Evolutionary conservation across 2,888 invertebrate species (phyloP).

Genomic region (Pyrocoelia pectoralis): DNA sequence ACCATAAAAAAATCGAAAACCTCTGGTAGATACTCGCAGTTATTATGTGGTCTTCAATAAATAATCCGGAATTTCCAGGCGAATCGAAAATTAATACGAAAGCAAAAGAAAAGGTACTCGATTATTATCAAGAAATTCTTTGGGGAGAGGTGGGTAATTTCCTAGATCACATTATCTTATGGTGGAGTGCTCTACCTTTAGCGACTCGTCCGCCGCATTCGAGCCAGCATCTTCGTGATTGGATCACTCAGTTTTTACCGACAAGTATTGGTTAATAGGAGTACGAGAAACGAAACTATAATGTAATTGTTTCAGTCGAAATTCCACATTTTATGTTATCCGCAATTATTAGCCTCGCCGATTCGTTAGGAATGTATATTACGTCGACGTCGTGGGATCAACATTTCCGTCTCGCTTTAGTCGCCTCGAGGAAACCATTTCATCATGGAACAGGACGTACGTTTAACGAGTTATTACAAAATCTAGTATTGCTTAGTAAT

Average conservation of each 20-base stretch:
- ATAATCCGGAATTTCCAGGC: slow-evolving; percentile 57
- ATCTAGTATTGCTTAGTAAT: slow-evolving; percentile 75
- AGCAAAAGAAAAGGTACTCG: slow-evolving; percentile 69
- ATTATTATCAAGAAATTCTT: slow-evolving; percentile 76
- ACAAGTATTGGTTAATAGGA: slow-evolving; percentile 58
- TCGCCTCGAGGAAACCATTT: slow-evolving; percentile 58
- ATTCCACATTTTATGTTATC: slow-evolving; percentile 75
- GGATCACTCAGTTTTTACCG: slow-evolving; percentile 68
- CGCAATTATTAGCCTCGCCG: slow-evolving; percentile 76
- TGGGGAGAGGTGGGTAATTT: slow-evolving; percentile 85
- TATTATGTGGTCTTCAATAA: not conserved
- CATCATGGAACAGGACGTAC: slow-evolving; percentile 55
- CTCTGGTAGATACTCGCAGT: slow-evolving; percentile 31
- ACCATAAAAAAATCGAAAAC: slow-evolving; percentile 67
- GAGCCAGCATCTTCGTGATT: slow-evolving; percentile 71
- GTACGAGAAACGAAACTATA: no score
- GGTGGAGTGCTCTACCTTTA: slow-evolving; percentile 82
- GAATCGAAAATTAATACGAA: slow-evolving; percentile 67
- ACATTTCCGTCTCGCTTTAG: slow-evolving; percentile 64
- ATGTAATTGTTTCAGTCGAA: slow-evolving; percentile 59
- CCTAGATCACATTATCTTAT: slow-evolving; percentile 81
- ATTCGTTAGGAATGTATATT: slow-evolving; percentile 80
- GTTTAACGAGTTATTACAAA: slow-evolving; percentile 72
- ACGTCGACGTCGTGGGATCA: slow-evolving; percentile 85
- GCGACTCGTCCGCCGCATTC: slow-evolving; percentile 71